phyloP scores from a whole-genome alignment of 2,113 vertebrate species.

The Cyprinodon variegatus region DNA sequence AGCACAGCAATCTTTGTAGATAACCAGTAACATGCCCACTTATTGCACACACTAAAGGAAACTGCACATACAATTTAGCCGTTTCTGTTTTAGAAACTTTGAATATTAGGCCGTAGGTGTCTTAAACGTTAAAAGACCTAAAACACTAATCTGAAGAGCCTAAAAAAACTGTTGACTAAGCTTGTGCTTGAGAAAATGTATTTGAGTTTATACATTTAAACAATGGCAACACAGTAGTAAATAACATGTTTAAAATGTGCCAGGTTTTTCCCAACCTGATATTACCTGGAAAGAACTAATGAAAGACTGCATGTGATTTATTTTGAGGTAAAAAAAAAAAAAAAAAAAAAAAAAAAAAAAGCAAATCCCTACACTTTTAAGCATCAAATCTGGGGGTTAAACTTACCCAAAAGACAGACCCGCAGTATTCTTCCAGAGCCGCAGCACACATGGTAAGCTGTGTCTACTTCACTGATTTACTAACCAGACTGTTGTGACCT shows the following conservation, averaged over 20 bases:
- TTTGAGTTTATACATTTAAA: not conserved
- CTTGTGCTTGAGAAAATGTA: not conserved
- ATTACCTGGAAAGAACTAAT: not conserved
- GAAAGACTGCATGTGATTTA: not conserved
- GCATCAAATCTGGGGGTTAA: constrained; percentile 4
- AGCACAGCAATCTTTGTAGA: too few relatives aligned
- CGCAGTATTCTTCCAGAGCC: constrained; percentile 85
- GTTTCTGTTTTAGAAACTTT: too few relatives aligned
- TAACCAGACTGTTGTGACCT: constrained; percentile 25
- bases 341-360: not conserved
- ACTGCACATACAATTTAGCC: too few relatives aligned
- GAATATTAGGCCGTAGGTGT: not conserved
- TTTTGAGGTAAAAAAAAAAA: not conserved
- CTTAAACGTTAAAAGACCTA: not conserved
- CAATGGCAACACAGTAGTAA: too few relatives aligned
- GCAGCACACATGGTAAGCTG: constrained; percentile 77
- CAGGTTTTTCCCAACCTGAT: not conserved
- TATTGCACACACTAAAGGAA: constrained; percentile 19
- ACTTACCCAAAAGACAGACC: constrained; percentile 96
- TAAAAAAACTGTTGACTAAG: not conserved
- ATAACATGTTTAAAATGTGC: not conserved
- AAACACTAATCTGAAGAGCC: not conserved
- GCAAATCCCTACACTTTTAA: not conserved
- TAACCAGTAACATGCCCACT: constrained; percentile 30
- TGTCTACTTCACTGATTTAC: constrained; percentile 22